These are phyloP conservation scores for Neolamprologus sp. DNA, from an alignment of 2,113 vertebrate genomes.

Conservation along the genomic window DNA sequence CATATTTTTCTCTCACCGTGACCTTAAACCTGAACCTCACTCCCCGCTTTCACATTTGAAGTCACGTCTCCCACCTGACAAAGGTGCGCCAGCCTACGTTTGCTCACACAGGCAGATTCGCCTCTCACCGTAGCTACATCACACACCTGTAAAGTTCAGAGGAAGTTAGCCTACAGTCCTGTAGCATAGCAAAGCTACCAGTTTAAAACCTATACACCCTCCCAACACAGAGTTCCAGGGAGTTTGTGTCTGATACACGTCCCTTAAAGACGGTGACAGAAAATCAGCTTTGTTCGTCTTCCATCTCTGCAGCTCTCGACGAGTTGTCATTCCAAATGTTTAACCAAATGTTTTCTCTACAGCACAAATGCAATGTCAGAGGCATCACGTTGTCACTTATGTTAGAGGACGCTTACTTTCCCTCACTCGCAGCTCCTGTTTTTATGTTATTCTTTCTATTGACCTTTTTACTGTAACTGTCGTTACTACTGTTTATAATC, in stretches of 20 bases:
- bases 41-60: not conserved
- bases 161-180: not conserved
- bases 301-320: conserved; percentile 2
- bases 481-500: not conserved
- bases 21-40: conserved; percentile 37
- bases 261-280: not conserved
- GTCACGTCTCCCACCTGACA: not conserved
- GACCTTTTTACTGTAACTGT: not conserved
- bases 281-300: conserved; percentile 36
- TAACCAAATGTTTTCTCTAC: conserved; percentile 27
- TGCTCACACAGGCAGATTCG: conserved; percentile 32
- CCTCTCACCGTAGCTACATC: not conserved
- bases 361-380: not conserved
- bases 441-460: not conserved
- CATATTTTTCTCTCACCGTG: not conserved
- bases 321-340: conserved; percentile 22
- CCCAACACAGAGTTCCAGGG: not conserved
- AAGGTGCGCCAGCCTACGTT: conserved; percentile 22
- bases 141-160: not conserved
- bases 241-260: not conserved
- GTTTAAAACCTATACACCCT: not conserved
- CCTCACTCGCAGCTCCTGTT: not conserved
- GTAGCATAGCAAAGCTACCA: conserved; percentile 1
- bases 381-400: not conserved
- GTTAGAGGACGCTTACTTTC: not conserved